A percentile compares a stretch with the other conserved stretches of the same genome.
Evolutionary conservation across 2,888 invertebrate species (phyloP).

Genomic region (Parnassius orleans): DNA sequence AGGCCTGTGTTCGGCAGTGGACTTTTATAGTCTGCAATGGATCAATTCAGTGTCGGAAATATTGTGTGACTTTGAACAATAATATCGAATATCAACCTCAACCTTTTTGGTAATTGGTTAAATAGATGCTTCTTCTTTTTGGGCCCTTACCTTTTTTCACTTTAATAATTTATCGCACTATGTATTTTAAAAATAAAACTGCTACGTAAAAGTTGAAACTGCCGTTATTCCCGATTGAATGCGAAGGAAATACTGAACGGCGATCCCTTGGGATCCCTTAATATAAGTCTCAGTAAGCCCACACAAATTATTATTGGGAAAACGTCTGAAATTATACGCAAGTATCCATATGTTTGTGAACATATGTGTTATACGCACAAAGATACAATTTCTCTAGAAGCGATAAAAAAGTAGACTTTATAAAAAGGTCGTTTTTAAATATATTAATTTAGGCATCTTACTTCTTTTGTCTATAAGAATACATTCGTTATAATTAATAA

Average conservation of each 20-base stretch:
- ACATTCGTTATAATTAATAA: too few species aligned
- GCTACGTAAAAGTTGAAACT: background rate
- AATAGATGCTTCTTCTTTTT: too few species aligned
- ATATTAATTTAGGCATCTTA: too few species aligned
- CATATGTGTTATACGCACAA: background rate
- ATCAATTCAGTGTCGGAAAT: too few species aligned
- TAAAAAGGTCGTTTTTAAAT: too few species aligned
- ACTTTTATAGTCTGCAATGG: too few species aligned
- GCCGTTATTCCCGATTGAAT: background rate
- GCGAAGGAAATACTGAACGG: constrained; percentile 9
- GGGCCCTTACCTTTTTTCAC: constrained; percentile 1
- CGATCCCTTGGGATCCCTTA: background rate
- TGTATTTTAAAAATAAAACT: background rate
- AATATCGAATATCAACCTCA: too few species aligned
- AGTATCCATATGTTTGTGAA: too few species aligned
- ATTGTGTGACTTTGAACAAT: too few species aligned
- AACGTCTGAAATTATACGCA: constrained; percentile 12
- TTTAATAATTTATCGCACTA: background rate
- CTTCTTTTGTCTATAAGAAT: too few species aligned
- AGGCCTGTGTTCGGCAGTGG: too few species aligned
- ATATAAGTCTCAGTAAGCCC: constrained; percentile 20
- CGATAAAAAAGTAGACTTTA: background rate
- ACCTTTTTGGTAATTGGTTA: too few species aligned
- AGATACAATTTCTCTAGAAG: constrained; percentile 2
- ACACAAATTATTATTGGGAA: constrained; percentile 19